phyloP scores from a whole-genome alignment of 2,888 invertebrate genomes.

The Ichneumon xanthorius region DNA sequence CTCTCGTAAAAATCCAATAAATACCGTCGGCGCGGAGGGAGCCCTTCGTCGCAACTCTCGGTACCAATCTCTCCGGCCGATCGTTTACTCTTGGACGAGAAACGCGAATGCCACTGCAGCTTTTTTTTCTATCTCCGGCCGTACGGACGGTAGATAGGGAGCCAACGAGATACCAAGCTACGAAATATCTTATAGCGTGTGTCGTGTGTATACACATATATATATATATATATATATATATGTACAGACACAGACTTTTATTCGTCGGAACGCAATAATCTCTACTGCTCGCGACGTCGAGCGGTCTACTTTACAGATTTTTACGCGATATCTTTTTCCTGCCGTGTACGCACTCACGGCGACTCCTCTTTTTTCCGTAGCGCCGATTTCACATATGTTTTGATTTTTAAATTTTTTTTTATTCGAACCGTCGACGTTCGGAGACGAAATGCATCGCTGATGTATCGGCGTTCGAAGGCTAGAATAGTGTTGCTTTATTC shows the following conservation, averaged over 20 bases:
- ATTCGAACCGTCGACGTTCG: not conserved
- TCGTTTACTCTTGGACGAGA: constrained; percentile 61
- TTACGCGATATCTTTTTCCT: constrained; percentile 13
- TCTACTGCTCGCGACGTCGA: constrained; percentile 30
- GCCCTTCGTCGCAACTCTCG: constrained; percentile 65
- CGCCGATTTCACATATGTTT: not conserved
- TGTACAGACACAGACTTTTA: not conserved
- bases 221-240: not conserved
- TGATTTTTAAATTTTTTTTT: not conserved
- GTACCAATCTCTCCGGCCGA: constrained; percentile 65
- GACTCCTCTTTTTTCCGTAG: not conserved
- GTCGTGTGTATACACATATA: not conserved
- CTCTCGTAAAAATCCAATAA: constrained; percentile 71
- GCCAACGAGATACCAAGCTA: constrained; percentile 23
- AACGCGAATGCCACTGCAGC: constrained; percentile 52
- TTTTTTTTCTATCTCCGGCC: constrained; percentile 38
- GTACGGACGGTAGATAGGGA: not conserved
- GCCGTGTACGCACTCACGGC: not conserved
- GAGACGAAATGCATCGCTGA: not conserved
- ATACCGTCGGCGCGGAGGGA: constrained; percentile 69
- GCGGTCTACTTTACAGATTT: constrained; percentile 38
- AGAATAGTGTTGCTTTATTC: too few species aligned
- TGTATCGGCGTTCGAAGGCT: not conserved
- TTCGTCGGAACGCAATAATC: constrained; percentile 54
- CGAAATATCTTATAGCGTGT: constrained; percentile 26